Conservation (phyloP, 2,797 vertebrate genomes). For the Catamblyrhynchus diadema region DNA sequence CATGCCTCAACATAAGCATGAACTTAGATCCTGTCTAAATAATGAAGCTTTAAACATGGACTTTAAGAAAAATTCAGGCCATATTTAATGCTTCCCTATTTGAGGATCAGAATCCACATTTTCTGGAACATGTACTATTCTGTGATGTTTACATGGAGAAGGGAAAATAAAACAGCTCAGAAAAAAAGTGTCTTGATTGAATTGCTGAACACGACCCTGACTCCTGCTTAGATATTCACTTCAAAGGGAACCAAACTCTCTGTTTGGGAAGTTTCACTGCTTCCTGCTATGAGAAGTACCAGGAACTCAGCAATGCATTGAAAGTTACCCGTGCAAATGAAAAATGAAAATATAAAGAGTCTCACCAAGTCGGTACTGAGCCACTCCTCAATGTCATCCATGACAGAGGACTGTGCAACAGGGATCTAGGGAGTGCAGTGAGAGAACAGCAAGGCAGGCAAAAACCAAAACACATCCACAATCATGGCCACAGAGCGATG, state of each 20-base stretch:
- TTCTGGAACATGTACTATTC: background rate
- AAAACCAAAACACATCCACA: conserved; percentile 83
- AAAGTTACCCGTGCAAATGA: background rate
- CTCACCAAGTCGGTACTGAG: conserved; percentile 98
- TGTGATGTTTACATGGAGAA: background rate
- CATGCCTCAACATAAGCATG: background rate
- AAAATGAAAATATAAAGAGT: conserved; percentile 81
- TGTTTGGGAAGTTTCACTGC: background rate
- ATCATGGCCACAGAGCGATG: conserved; percentile 72
- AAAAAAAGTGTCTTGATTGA: background rate
- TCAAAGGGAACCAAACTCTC: background rate
- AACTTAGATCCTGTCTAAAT: background rate
- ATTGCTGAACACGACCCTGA: background rate
- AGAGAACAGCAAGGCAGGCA: conserved; percentile 79
- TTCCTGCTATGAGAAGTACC: background rate
- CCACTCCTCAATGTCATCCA: conserved; percentile 99
- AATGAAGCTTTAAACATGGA: background rate
- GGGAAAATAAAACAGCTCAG: background rate
- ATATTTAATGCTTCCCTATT: background rate
- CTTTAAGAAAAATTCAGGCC: background rate
- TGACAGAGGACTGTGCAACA: conserved; percentile 93
- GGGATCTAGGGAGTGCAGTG: conserved; percentile 85
- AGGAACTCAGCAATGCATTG: conserved; percentile 23
- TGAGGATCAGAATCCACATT: background rate
- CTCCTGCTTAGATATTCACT: background rate